Conservation (phyloP, 92 coral and sea anemone species). For the Epizoanthus illoricatus region DNA sequence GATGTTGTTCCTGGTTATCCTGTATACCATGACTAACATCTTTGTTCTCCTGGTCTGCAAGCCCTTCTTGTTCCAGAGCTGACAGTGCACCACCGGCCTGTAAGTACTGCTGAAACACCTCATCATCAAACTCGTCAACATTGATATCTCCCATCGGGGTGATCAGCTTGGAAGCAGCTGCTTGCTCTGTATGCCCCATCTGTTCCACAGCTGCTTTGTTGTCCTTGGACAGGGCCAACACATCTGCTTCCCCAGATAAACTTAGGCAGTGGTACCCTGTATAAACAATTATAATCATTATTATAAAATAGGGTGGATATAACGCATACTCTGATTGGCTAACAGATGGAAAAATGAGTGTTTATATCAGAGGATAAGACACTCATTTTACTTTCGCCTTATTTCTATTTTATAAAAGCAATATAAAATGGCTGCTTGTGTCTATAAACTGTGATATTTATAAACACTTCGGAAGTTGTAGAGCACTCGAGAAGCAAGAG, state of each 20-base stretch:
- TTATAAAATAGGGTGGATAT: background rate
- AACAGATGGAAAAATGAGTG: background rate
- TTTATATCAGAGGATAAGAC: background rate
- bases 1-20: background rate
- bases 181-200: background rate
- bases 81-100: background rate
- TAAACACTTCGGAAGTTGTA: too few relatives aligned
- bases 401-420: too few relatives aligned
- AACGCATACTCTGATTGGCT: too few relatives aligned
- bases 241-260: constrained; percentile 5
- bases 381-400: too few relatives aligned
- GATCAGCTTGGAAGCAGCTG: background rate
- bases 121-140: constrained; percentile 26
- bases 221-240: background rate
- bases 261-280: constrained; percentile 18
- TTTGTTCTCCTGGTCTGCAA: background rate
- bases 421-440: too few relatives aligned
- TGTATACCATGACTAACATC: background rate
- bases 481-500: too few relatives aligned
- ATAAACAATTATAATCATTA: background rate
- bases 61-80: constrained; percentile 12
- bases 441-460: too few relatives aligned
- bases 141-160: background rate
- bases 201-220: background rate
- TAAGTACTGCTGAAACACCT: constrained; percentile 32